A percentile compares a stretch with the other conserved stretches of the same genome.
Conservation (phyloP, 2,113 vertebrate species). For the Anoplopoma fimbria region DNA sequence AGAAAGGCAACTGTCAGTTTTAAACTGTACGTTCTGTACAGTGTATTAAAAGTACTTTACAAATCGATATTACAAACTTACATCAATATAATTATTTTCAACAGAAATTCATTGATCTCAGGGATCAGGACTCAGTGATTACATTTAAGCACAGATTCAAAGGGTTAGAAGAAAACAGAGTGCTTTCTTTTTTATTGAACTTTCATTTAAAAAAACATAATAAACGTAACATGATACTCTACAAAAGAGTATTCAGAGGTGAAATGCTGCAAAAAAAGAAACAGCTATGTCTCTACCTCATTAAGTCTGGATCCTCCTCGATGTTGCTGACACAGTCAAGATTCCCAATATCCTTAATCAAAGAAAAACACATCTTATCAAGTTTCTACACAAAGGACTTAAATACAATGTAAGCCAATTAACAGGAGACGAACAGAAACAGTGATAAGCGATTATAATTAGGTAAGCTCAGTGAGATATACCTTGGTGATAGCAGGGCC, state of each 20-base stretch:
- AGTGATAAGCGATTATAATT: not conserved
- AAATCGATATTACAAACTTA: not conserved
- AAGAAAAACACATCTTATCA: not conserved
- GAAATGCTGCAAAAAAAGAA: not conserved
- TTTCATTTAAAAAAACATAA: not conserved
- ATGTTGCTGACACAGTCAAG: conserved; percentile 83
- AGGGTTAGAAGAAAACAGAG: not conserved
- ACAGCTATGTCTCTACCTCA: conserved; percentile 82
- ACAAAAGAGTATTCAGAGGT: not conserved
- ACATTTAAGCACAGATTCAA: not conserved
- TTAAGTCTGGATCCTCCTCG: conserved; percentile 90
- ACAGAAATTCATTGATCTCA: not conserved
- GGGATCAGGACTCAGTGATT: not conserved
- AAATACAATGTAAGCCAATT: not conserved
- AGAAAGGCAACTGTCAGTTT: not conserved
- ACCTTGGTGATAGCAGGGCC: conserved; percentile 81
- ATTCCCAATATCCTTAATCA: conserved; percentile 78
- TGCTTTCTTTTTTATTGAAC: not conserved
- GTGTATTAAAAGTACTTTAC: not conserved
- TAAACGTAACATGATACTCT: not conserved
- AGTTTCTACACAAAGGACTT: not conserved
- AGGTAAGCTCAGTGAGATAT: conserved; percentile 36
- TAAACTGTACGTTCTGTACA: not conserved
- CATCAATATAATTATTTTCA: not conserved
- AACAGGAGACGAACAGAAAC: not conserved